Percentiles rank a stretch among this genome's conserved stretches.
Conservation (phyloP, 2,888 invertebrate genomes). For the Lymantria monacha region DNA sequence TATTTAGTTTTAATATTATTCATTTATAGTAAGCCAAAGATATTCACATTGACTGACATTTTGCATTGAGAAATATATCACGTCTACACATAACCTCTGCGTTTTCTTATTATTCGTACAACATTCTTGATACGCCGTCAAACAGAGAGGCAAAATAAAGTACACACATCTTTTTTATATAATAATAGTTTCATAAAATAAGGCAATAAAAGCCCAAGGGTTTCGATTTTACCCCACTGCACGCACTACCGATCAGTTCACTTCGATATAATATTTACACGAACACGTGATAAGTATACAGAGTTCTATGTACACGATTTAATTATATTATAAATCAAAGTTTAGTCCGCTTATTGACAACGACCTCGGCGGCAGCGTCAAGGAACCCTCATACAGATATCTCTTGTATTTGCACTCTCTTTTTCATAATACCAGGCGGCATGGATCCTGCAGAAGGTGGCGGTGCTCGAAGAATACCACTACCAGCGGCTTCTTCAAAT, state of each 20-base stretch:
- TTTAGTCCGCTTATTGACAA: slow-evolving; percentile 73
- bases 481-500: slow-evolving; percentile 65
- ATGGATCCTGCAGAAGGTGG: slow-evolving; percentile 77
- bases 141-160: slow-evolving; percentile 43
- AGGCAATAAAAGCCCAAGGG: slow-evolving; percentile 38
- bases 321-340: slow-evolving; percentile 53
- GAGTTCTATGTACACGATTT: slow-evolving; percentile 38
- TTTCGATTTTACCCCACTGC: slow-evolving; percentile 34
- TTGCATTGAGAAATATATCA: slow-evolving; percentile 28
- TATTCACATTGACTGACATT: slow-evolving; percentile 12
- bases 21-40: slow-evolving; percentile 3
- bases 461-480: slow-evolving; percentile 74
- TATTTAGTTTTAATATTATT: neutral
- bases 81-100: slow-evolving; percentile 23
- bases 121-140: slow-evolving; percentile 37
- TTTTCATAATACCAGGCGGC: slow-evolving; percentile 90
- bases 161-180: slow-evolving; percentile 33
- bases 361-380: slow-evolving; percentile 64
- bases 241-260: slow-evolving; percentile 28
- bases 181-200: slow-evolving; percentile 36
- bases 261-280: slow-evolving; percentile 41
- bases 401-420: slow-evolving; percentile 95
- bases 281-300: slow-evolving; percentile 15
- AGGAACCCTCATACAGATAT: slow-evolving; percentile 90
- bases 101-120: too few relatives aligned